phyloP scores from a whole-genome alignment of 1,140 invertebrate genomes.

The Camponotus floridanus region DNA sequence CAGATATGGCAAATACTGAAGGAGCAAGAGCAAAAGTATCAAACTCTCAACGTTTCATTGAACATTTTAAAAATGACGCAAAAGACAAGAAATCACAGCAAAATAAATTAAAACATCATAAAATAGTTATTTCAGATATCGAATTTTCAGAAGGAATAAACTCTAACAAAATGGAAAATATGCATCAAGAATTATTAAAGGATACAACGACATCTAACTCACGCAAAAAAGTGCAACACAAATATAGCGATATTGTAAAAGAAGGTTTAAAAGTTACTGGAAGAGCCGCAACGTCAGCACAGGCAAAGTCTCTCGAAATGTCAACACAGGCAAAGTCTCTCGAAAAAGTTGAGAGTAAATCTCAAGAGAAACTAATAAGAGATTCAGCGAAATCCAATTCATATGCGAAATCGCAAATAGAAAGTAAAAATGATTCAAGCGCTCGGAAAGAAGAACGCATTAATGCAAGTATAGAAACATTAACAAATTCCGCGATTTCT shows the following conservation, averaged over 20 bases:
- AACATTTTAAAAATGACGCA: not conserved
- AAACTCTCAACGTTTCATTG: constrained; percentile 1
- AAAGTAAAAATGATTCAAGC: not conserved
- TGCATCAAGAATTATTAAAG: not conserved
- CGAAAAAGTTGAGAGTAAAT: constrained; percentile 11
- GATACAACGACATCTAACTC: not conserved
- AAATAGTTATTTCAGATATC: constrained; percentile 5
- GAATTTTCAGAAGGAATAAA: not conserved
- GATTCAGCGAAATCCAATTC: not conserved
- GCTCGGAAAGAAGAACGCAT: not conserved
- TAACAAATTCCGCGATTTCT: not conserved
- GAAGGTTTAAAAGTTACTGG: constrained; percentile 23
- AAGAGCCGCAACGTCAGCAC: not conserved
- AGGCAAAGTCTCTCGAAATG: not conserved
- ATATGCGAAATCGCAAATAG: not conserved
- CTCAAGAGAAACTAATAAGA: constrained; percentile 21
- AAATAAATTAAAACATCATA: constrained; percentile 7
- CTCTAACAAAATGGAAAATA: constrained; percentile 20
- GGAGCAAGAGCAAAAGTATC: not conserved
- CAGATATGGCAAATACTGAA: not conserved
- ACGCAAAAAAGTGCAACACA: not conserved
- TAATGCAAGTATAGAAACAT: not conserved
- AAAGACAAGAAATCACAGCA: not conserved
- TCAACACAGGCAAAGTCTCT: not conserved
- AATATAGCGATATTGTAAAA: constrained; percentile 3